Base-by-base conservation (phyloP, 2,888 invertebrate species). In the Mesoligia furuncula region DNA sequence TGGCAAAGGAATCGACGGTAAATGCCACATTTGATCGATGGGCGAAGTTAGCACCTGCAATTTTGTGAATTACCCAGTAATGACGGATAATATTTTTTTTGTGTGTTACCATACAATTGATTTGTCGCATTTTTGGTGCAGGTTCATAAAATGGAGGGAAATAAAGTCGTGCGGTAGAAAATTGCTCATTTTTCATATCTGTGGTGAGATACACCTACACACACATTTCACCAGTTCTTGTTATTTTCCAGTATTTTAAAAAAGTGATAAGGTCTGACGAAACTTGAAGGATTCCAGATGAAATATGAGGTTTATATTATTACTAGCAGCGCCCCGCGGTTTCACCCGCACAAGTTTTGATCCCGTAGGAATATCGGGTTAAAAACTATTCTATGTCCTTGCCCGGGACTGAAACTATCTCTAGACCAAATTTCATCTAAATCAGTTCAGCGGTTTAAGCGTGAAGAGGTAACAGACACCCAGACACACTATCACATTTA, bases 11-110 rank as follows among this genome's bases (percentile, higher is more conserved):
- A 88, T 89, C 88, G 92, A 92, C 90, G 92, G 92, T 95, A 93
- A 95, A 95, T 94, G 96, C 93, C 95, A 95, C 90, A 90, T 85
- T 92, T 96, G 96, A 96, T 96, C 89, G 95, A 96, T 96, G 93
- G 90, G 85, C 75, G 66, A 68, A 72, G 80, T 87, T 92, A 86
- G 90, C 95, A 96, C 95, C 95, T 96, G 95, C 94, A 90, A 80
- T 87, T 85, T 87, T 83, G 81, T 87, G 88, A 89, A 87, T 86
- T 89, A 84, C 81, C 24, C 68, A 69, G 80, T 88, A 88, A 89
- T 89, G 83, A 83, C 69, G 79, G 67, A 54, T 81, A 78, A 61
- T 71, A 15, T 27, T 39, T 81, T 42, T 83, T 82, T 80, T 66
- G 9, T 68, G 36, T 59, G 73, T 64, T 66, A 20, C 51, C 4